These are phyloP conservation scores for Trichomycterus rosablanca DNA, from an alignment of 2,113 vertebrate species.

Conservation along the genomic window DNA sequence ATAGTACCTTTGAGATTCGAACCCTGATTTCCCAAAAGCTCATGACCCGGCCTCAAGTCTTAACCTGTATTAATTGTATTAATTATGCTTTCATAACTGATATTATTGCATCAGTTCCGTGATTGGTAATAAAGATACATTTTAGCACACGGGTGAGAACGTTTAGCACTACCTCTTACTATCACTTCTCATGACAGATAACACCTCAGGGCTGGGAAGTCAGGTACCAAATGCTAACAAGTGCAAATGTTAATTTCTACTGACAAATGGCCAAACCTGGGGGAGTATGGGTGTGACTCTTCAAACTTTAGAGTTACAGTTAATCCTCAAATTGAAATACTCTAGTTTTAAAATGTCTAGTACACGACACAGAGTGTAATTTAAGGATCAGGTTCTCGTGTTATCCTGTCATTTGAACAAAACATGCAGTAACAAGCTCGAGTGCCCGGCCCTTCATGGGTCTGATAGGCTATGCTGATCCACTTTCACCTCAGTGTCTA, in stretches of 20 bases:
- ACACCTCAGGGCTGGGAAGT: constrained; percentile 3
- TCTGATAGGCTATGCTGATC: too few species aligned
- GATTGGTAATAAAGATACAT: too few species aligned
- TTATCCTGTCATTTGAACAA: not conserved
- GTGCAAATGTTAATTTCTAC: constrained; percentile 6
- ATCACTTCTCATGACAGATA: too few species aligned
- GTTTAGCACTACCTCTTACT: not conserved
- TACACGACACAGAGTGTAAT: not conserved
- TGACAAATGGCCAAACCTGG: constrained; percentile 15
- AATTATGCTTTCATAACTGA: too few species aligned
- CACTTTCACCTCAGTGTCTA: too few species aligned
- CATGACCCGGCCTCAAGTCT: too few species aligned
- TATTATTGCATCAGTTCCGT: too few species aligned
- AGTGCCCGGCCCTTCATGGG: constrained; percentile 8
- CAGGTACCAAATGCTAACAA: not conserved
- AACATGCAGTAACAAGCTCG: constrained; percentile 35
- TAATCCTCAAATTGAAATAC: not conserved
- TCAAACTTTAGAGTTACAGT: constrained; percentile 1
- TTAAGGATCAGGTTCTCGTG: not conserved
- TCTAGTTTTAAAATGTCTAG: too few species aligned
- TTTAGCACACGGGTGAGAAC: too few species aligned
- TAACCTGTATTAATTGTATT: too few species aligned
- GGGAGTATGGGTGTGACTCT: constrained; percentile 12
- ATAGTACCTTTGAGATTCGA: too few species aligned
- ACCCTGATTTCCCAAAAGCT: too few species aligned